phyloP scores from a whole-genome alignment of 2,113 vertebrate species.

The Odontophorus gujanensis region DNA sequence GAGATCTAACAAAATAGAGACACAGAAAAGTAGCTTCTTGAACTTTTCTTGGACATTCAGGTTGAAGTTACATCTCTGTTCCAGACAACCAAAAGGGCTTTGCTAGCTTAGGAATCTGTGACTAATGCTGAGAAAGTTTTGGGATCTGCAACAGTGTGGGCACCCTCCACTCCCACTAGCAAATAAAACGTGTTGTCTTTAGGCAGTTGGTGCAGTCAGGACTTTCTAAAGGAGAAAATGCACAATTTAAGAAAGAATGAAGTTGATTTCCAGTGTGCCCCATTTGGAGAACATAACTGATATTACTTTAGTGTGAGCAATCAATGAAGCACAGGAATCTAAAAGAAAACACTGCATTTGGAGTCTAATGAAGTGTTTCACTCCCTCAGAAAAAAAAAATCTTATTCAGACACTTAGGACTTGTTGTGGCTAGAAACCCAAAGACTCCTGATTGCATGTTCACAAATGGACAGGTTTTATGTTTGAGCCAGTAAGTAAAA shows the following conservation, averaged over 20 bases:
- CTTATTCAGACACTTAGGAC: neutral
- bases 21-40: rapidly evolving
- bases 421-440: neutral
- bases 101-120: neutral
- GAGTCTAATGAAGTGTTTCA: neutral
- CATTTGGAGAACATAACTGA: neutral
- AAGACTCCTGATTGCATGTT: neutral
- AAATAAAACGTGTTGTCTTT: neutral
- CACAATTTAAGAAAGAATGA: neutral
- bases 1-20: neutral
- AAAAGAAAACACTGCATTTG: neutral
- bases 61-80: neutral
- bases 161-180: neutral
- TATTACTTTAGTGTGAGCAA: neutral
- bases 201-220: neutral
- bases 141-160: neutral
- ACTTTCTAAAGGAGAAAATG: neutral
- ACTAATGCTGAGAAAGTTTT: neutral
- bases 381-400: neutral
- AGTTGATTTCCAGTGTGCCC: neutral
- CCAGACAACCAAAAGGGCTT: neutral
- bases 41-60: neutral
- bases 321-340: neutral
- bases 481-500: neutral
- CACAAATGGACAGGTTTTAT: neutral